Evolutionary conservation across 2,113 vertebrate genomes (phyloP), one percentile per base, ranked within the genome.

Genomic region (Petromus typicus): DNA sequence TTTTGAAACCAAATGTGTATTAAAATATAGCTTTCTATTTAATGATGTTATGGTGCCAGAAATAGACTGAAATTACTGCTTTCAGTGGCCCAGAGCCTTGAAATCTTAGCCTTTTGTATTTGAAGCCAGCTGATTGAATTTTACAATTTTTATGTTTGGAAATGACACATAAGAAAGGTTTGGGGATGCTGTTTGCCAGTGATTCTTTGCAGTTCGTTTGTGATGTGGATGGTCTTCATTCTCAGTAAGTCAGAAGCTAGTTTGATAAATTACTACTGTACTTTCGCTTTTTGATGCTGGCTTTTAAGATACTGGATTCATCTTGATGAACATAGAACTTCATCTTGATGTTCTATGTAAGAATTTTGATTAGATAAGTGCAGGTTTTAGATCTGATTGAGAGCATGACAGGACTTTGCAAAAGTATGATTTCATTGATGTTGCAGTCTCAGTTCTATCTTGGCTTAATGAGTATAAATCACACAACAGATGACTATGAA

Each of bases 311-410:
- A 89, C 7, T 51, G 61, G 43, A 59, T 67, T 43, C 40, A 69
- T 43, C n/a, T n/a, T n/a, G n/a, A n/a, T n/a, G n/a, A n/a, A n/a
- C n/a, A n/a, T n/a, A n/a, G n/a, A n/a, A n/a, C n/a, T n/a, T n/a
- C 40, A 69, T 89, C 54, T 79, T 67, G 51, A 54, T 84, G 40
- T 89, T 89, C 61, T 83, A 3, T 75, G 3, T 84, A 59, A 75
- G 40, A 86, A 86, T 66, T 95, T 85, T 73, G 30, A 45, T 86
- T 90, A 81, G 73, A 48, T 96, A 87, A 76, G 90, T 67, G 22
- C 12, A 90, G 4, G 27, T 81, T 90, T 93, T 64, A 27, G 76
- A 67, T 54, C 48, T 75, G 25, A 82, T 87, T 40, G 64, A 80
- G 54, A 63, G 3, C 25, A 27, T 59, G 32, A 59, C 25, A 86